Percentiles rank a stretch among this genome's conserved stretches.
Evolutionary conservation across 2,797 vertebrate species (phyloP).

Genomic region (Nyctibius grandis): DNA sequence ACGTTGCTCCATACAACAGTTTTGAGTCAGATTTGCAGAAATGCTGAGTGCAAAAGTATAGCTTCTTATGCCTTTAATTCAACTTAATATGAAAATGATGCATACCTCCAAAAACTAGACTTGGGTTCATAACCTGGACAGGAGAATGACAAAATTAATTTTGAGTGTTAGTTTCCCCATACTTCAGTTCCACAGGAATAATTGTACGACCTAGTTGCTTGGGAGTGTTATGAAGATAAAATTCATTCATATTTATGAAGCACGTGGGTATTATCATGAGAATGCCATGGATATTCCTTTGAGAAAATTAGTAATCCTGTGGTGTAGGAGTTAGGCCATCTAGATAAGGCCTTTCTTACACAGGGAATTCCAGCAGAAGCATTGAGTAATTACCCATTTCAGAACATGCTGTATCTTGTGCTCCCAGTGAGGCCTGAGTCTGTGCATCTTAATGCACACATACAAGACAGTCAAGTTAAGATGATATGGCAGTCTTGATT

Average conservation of each 20-base stretch:
- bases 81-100: not conserved
- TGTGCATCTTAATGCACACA: not conserved
- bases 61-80: not conserved
- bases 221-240: not conserved
- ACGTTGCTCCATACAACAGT: accelerated
- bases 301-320: not conserved
- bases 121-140: not conserved
- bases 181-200: not conserved
- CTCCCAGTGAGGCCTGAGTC: not conserved
- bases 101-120: not conserved
- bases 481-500: not conserved
- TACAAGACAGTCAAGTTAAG: not conserved
- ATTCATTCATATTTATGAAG: not conserved
- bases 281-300: not conserved
- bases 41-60: not conserved
- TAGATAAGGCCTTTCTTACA: not conserved
- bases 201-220: not conserved
- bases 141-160: not conserved
- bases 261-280: not conserved
- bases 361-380: not conserved
- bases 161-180: not conserved
- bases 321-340: not conserved
- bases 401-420: not conserved
- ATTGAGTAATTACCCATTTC: not conserved
- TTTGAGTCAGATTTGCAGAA: not conserved